Base-by-base conservation (phyloP, 2,113 vertebrate species). In the Enhydra lutris region DNA sequence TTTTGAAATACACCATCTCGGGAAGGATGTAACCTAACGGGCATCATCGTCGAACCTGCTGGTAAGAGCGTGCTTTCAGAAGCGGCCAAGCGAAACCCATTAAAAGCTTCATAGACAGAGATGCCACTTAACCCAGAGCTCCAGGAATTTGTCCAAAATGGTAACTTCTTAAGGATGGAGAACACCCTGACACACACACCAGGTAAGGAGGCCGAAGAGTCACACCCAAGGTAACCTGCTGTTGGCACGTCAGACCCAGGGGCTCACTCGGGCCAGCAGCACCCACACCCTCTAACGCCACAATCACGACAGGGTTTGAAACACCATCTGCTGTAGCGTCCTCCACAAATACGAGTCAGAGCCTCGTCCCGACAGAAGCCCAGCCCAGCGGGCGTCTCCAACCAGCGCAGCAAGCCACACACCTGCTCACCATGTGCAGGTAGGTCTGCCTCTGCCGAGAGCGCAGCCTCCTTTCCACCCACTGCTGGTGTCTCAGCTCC, bases 371-470 rank as follows among this genome's bases (percentile, higher is more conserved):
- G 1, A 39, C 34, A 12, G 3, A 3, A 31, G 18, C 1, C 23
- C 20, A 3, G 14, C 74, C 74, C 24, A 13, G 1, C 0, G 3
- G 18, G 36, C 4, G 3, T 20, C 4, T 61, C 13, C 76, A 73
- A 4, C 8, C 67, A 82, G 91, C 42, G 29, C 79, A 36, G 92
- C 0, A 1, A 3, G 76, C 18, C 47, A 6, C 97, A 9, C 39
- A 99, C 99, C 99, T 99, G 84, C 23, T 93, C 5, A 98, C 36
- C 98, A 99, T 98, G 9, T 98, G 97, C 7, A 98, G 52, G 61
- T 98, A 99, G 92, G 98, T 99, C 52, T 96, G 98, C 47, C 99
- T 98, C 97, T 99, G 99, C 21, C 99, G 98, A 0, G 99, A 99
- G 4, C 98, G 98, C 12, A 99, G 96, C 0, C 36, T 86, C 65